Evolutionary conservation across 2,113 vertebrate genomes (phyloP).

Genomic region (Gallinago media): DNA sequence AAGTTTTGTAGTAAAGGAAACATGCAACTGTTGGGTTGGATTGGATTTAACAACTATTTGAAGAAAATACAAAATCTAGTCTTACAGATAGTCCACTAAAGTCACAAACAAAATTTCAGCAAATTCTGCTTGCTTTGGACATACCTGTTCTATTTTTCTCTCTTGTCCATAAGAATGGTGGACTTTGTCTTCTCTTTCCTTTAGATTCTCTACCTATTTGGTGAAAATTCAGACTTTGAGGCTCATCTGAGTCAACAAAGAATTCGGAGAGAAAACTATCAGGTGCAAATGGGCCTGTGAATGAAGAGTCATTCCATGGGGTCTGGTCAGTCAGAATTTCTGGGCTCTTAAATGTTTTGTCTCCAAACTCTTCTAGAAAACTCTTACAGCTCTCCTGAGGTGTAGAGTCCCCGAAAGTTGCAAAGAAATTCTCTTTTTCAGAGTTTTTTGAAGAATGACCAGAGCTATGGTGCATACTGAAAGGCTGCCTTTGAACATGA

Average conservation of each 20-base stretch:
- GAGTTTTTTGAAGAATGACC: not conserved
- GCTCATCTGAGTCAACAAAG: conserved; percentile 15
- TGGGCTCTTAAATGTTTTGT: not conserved
- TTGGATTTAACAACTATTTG: not conserved
- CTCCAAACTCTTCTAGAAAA: conserved; percentile 9
- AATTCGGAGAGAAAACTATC: conserved; percentile 14
- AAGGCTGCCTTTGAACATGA: not conserved
- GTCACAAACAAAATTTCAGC: not conserved
- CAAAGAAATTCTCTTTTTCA: not conserved
- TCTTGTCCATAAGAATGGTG: not conserved
- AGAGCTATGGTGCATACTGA: not conserved
- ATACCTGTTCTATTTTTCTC: conserved; percentile 61
- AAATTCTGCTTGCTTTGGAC: conserved; percentile 6
- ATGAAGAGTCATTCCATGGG: conserved; percentile 8
- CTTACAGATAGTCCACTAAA: not conserved
- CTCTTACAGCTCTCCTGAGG: not conserved
- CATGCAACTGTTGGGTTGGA: not conserved
- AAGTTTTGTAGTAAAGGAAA: not conserved
- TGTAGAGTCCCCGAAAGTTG: not conserved
- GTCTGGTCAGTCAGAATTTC: conserved; percentile 4
- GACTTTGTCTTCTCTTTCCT: conserved; percentile 37
- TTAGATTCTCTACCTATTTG: conserved; percentile 25
- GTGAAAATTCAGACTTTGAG: conserved; percentile 29
- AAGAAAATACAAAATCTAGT: not conserved
- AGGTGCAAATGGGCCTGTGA: not conserved